phyloP scores from a whole-genome alignment of 2,113 vertebrate species.

The Chaetodon trifascialis region DNA sequence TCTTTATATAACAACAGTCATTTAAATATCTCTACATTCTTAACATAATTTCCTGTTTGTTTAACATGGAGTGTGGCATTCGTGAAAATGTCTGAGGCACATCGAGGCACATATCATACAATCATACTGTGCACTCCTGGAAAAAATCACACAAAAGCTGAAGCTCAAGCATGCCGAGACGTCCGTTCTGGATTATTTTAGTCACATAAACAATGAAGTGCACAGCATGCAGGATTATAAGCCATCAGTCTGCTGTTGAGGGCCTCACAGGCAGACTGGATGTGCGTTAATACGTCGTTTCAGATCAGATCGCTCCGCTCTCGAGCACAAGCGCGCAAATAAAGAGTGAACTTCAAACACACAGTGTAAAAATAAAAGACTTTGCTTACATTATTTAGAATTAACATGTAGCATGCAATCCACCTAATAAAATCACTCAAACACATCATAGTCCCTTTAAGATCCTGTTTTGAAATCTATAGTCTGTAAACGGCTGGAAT shows the following conservation, averaged over 20 bases:
- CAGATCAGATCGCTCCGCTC: not conserved
- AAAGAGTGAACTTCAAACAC: conserved; percentile 27
- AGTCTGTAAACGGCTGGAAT: conserved; percentile 15
- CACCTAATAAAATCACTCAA: not conserved
- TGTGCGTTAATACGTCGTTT: conserved; percentile 39
- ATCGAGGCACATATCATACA: conserved; percentile 55
- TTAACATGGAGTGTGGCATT: conserved; percentile 8
- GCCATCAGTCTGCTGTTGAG: not conserved
- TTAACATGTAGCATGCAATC: not conserved
- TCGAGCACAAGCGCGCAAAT: not conserved
- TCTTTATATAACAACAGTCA: conserved; percentile 22
- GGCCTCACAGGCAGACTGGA: not conserved
- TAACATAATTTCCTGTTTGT: conserved; percentile 15
- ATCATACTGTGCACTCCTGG: conserved; percentile 13
- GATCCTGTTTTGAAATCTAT: not conserved
- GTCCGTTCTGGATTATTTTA: not conserved
- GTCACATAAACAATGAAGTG: conserved; percentile 5
- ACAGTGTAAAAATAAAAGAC: conserved; percentile 18
- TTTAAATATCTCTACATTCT: conserved; percentile 44
- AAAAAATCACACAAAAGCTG: not conserved
- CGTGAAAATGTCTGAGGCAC: conserved; percentile 43
- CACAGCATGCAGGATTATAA: conserved; percentile 46
- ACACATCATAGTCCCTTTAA: not conserved
- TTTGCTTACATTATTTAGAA: conserved; percentile 17
- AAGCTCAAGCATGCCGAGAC: conserved; percentile 19